Conservation (phyloP, 1,140 invertebrate genomes). For the Yoshiicerus persimilis region DNA sequence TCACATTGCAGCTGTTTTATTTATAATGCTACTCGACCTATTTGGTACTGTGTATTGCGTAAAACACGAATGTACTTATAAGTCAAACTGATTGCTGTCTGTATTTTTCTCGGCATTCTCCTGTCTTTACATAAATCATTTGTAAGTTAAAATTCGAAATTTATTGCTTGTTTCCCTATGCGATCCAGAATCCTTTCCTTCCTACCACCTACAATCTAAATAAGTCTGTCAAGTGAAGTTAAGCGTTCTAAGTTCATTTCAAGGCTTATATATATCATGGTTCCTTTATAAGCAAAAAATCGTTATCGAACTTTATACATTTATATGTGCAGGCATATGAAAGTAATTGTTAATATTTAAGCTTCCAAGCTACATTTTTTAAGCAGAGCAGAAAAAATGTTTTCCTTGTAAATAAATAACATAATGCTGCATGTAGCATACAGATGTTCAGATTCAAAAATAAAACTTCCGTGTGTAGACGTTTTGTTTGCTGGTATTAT, state of each 20-base stretch:
- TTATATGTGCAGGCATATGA: not conserved
- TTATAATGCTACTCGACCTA: not conserved
- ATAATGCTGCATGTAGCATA: too few species aligned
- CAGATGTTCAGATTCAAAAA: not conserved
- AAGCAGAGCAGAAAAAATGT: not conserved
- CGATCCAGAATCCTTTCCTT: not conserved
- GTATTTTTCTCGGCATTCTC: not conserved
- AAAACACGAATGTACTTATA: not conserved
- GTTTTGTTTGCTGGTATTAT: not conserved
- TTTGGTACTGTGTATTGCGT: not conserved
- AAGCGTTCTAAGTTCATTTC: not conserved
- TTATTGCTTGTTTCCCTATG: not conserved
- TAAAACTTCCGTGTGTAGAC: not conserved
- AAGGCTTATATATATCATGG: not conserved
- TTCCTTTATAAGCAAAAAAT: not conserved
- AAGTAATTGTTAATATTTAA: too few species aligned
- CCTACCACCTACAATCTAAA: not conserved
- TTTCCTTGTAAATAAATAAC: too few species aligned
- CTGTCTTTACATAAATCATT: constrained; percentile 2
- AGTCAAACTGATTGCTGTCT: constrained; percentile 13
- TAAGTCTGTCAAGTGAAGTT: not conserved
- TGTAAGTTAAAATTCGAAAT: not conserved
- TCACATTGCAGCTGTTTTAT: not conserved
- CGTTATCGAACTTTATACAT: not conserved
- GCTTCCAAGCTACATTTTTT: too few species aligned